Base-by-base conservation (phyloP, 2,888 invertebrate species). In the Carpatolechia fugitivella region DNA sequence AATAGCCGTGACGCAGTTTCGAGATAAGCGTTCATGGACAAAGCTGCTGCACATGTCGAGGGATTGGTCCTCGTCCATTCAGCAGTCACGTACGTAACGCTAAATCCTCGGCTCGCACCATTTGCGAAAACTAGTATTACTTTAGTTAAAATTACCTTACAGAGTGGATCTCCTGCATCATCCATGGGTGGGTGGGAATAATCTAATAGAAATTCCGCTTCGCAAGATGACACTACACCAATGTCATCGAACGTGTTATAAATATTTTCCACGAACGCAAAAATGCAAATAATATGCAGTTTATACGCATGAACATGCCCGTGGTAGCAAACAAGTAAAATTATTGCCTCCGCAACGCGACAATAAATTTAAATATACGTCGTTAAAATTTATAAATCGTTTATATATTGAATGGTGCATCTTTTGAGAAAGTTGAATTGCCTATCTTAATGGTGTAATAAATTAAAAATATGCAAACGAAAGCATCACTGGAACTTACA, bases 61-160 rank as follows among this genome's bases (percentile, higher is more conserved):
- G 58, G 66, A 67, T 70, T 18, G 18, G 18, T 35, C 64, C 62
- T 56, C 56, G 57, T 60, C 76, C 68, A 80, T 83, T 79, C 68
- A 82, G 66, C 65, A 60, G 84, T 82, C 85, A 85, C 85, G 85
- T 85, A 77, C 80, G 70, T 69, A 60, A 63, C 69, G 65, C 63
- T 65, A 73, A 76, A 69, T 68, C 63, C 56, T 48, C 57, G 51
- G 54, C 60, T 59, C 61, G 61, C 59, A 58, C 51, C 47, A 61
- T 71, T 74, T 68, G 69, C 71, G 57, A 69, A 74, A 62, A 61
- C 59, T 63, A 56, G 57, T 59, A 63, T 66, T 61, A 58, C 56
- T 58, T 60, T 58, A 52, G 56, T 46, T 48, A 24, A 60, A 47
- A 62, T 47, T 50, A 64, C 56, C 59, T 56, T 54, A 54, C 55